These are phyloP conservation scores for Lagorchestes hirsutus DNA, from an alignment of 2,797 vertebrate genomes.

Conservation along the genomic window DNA sequence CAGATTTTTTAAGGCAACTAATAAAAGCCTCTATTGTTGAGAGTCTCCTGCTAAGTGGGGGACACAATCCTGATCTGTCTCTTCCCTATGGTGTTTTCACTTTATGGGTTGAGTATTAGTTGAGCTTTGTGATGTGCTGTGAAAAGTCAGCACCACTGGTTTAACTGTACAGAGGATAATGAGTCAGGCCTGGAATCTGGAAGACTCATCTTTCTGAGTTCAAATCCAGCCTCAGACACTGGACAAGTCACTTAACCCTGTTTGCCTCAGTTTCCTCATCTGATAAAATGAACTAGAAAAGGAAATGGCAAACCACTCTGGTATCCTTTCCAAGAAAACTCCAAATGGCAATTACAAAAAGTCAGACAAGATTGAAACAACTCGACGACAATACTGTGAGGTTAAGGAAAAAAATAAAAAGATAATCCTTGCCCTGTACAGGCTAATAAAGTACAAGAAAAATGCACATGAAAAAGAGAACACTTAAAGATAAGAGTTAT, in stretches of 20 bases:
- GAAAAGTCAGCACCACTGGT: background rate
- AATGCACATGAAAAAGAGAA: background rate
- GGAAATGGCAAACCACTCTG: background rate
- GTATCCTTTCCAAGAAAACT: background rate
- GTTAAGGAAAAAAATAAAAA: background rate
- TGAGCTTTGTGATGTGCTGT: background rate
- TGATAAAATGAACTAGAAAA: background rate
- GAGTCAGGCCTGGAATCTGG: background rate
- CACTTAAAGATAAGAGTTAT: background rate
- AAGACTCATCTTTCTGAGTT: background rate
- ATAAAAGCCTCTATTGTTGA: background rate
- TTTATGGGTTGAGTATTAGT: background rate
- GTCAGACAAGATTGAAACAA: background rate
- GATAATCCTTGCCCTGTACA: background rate
- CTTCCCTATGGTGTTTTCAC: background rate
- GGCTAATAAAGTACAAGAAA: background rate
- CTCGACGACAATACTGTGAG: background rate
- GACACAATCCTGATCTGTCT: background rate
- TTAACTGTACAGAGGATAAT: background rate
- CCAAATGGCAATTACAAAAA: background rate
- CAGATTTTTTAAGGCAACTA: background rate
- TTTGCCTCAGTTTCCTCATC: background rate
- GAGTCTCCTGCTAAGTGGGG: background rate
- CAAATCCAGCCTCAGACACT: background rate
- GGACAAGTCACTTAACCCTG: background rate